Base-by-base conservation (phyloP, 2,888 invertebrate species). In the Papilio demoleus region DNA sequence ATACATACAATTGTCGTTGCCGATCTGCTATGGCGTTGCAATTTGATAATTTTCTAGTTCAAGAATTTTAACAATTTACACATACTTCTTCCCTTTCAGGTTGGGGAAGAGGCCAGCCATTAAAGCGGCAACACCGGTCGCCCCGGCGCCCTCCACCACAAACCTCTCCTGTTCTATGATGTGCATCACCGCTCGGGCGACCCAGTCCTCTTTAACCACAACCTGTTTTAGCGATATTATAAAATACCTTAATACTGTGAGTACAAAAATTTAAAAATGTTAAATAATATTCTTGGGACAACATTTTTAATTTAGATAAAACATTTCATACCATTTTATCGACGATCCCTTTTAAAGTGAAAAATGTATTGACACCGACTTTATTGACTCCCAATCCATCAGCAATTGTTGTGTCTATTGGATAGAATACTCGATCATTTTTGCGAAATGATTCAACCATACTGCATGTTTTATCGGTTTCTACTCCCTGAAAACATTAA, bases 91-190 rank as follows among this genome's bases (percentile, higher is more conserved):
- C 38, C 97, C 97, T 83, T 94, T 94, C 19, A 97, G 93, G 75
- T 98, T 97, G 14, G 97, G 95, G 62, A 97, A 88, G 65, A 96
- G 94, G 2, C 97, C 97, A 14, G 96, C 95, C 75, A 98, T 88
- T 70, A 98, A 94, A 4, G 97, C 96, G 0, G 97, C 98, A 11
- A 98, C 81, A 0, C 96, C 94, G 2, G 95, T 94, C 0, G 97
- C 97, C 0, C 97, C 98, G 17, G 97, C 97, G 0, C 98, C 98
- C 88, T 98, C 98, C 0, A 97, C 96, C 0, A 98, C 96, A 72
- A 96, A 96, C 82, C 97, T 97, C 82, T 97, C 97, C 72, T 95
- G 92, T 86, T 97, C 97, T 0, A 97, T 94, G 53, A 97, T 84
- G 70, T 96, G 94, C 81, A 97, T 91, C 63, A 97, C 96, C 2